A percentile compares a stretch with the other conserved stretches of the same genome.
Evolutionary conservation across 2,797 vertebrate species (phyloP).

Genomic region (Pseudochromis fuscus): DNA sequence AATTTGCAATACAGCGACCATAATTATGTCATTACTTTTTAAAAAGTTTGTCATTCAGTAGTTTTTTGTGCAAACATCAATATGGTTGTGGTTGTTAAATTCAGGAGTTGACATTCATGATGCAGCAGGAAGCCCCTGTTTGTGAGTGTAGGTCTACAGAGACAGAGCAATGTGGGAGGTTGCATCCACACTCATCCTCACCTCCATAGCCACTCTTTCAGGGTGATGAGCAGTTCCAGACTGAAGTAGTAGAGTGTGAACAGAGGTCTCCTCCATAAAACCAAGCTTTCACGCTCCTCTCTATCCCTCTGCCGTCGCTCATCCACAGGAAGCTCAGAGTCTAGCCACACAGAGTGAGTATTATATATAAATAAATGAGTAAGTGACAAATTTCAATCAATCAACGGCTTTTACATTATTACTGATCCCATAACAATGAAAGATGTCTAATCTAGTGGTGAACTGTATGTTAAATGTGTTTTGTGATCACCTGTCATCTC

Average conservation of each 20-base stretch:
- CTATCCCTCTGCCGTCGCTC: slow-evolving; percentile 84
- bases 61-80: not conserved
- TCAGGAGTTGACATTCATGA: not conserved
- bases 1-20: not conserved
- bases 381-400: not conserved
- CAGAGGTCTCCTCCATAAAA: slow-evolving; percentile 90
- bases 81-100: not conserved
- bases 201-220: slow-evolving; percentile 89
- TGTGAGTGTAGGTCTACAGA: slow-evolving; percentile 9
- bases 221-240: slow-evolving; percentile 88
- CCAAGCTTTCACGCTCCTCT: slow-evolving; percentile 86
- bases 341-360: slow-evolving; percentile 60
- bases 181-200: slow-evolving; percentile 34
- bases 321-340: slow-evolving; percentile 73
- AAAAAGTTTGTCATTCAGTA: too few relatives aligned
- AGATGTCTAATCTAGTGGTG: not conserved
- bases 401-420: too few relatives aligned
- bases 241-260: slow-evolving; percentile 91
- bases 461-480: not conserved
- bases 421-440: not conserved
- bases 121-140: not conserved
- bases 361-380: not conserved
- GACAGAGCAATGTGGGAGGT: not conserved
- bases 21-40: too few relatives aligned
- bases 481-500: slow-evolving; percentile 82